phyloP scores from a whole-genome alignment of 2,888 invertebrate species.

The Listrodromus nycthemerus region DNA sequence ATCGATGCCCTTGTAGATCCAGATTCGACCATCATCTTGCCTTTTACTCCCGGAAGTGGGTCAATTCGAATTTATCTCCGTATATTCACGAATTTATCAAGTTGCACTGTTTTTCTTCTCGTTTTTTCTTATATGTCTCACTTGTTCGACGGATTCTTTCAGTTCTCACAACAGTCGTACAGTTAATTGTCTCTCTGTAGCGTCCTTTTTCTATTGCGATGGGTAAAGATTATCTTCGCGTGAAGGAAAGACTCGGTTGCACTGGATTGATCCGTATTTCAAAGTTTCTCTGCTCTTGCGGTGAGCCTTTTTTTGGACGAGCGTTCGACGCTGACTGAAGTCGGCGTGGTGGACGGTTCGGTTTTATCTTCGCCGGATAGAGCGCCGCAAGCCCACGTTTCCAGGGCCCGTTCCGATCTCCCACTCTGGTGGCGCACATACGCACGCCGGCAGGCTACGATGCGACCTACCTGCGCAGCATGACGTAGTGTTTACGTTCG shows the following conservation, averaged over 20 bases:
- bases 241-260: conserved; percentile 15
- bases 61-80: no score
- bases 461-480: conserved; percentile 64
- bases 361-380: conserved; percentile 67
- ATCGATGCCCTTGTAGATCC: conserved; percentile 61
- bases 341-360: conserved; percentile 61
- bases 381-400: conserved; percentile 62
- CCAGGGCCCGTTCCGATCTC: conserved; percentile 52
- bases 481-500: conserved; percentile 68
- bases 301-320: conserved; percentile 41
- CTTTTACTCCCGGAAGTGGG: conserved; percentile 12
- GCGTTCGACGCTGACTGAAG: conserved; percentile 68
- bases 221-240: not conserved
- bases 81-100: conserved; percentile 26
- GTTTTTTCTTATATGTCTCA: conserved; percentile 22
- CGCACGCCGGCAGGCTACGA: conserved; percentile 45
- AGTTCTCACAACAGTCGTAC: conserved; percentile 13
- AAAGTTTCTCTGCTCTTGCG: not conserved
- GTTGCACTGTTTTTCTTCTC: conserved; percentile 23
- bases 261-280: conserved; percentile 15
- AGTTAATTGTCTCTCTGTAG: not conserved
- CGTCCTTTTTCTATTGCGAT: not conserved
- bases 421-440: conserved; percentile 36
- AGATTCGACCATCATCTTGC: conserved; percentile 61
- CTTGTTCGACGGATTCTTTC: conserved; percentile 36